Conservation (phyloP, 2,888 invertebrate genomes). For the Chalcosyrphus nemorum region DNA sequence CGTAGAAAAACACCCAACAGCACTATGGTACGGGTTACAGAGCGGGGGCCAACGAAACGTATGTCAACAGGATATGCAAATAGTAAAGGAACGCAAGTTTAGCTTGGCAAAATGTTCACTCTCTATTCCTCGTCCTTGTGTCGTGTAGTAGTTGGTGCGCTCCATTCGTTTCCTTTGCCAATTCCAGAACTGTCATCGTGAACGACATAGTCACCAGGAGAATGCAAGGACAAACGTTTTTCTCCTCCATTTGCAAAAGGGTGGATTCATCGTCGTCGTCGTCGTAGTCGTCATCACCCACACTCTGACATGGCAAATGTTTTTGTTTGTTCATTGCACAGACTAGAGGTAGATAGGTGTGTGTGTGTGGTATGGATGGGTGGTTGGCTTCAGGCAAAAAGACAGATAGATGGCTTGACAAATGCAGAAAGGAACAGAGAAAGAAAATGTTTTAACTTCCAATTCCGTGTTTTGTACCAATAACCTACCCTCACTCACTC, state of each 20-base stretch:
- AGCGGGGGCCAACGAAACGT: slow-evolving; percentile 57
- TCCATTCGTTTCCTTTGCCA: slow-evolving; percentile 71
- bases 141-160: slow-evolving; percentile 55
- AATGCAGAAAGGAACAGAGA: slow-evolving; percentile 46
- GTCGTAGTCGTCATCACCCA: neutral
- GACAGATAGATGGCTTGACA: slow-evolving; percentile 45
- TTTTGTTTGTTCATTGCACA: slow-evolving; percentile 58
- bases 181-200: slow-evolving; percentile 61
- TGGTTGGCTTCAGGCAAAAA: neutral
- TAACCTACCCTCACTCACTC: neutral
- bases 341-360: neutral
- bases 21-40: slow-evolving; percentile 11
- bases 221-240: slow-evolving; percentile 59
- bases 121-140: slow-evolving; percentile 38
- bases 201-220: slow-evolving; percentile 7
- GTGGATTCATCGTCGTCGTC: too few species aligned
- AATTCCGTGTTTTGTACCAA: slow-evolving; percentile 33
- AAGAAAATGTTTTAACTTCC: slow-evolving; percentile 66
- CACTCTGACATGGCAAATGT: slow-evolving; percentile 49
- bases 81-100: slow-evolving; percentile 61
- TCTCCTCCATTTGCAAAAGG: slow-evolving; percentile 35
- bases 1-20: slow-evolving; percentile 22
- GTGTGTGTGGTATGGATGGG: too few species aligned
- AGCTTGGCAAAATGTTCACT: slow-evolving; percentile 74
- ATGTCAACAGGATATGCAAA: slow-evolving; percentile 72